These are phyloP conservation scores for Catharus ustulatus DNA, from an alignment of 2,797 vertebrate genomes.

Conservation along the genomic window DNA sequence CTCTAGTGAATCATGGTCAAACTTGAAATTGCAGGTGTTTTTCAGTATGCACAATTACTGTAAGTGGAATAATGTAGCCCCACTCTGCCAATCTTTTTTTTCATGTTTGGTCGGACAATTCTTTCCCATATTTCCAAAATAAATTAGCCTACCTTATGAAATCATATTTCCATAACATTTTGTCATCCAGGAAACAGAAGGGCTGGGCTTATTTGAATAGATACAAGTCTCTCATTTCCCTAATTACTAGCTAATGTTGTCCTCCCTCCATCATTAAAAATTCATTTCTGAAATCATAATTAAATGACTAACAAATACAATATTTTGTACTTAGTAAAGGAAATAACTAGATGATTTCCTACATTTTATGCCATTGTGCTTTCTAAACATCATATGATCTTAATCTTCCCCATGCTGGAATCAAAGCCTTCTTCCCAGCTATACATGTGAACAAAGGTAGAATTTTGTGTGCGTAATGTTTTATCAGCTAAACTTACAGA, in stretches of 20 bases:
- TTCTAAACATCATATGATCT: conserved; percentile 37
- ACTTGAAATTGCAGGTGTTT: not conserved
- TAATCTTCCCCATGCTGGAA: not conserved
- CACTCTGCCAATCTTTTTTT: not conserved
- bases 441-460: not conserved
- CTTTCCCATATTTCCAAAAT: not conserved
- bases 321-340: conserved; percentile 53
- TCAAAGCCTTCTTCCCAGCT: not conserved
- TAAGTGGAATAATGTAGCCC: not conserved
- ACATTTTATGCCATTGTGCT: conserved; percentile 14
- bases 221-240: conserved; percentile 60
- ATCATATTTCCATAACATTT: conserved; percentile 51
- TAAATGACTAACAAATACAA: conserved; percentile 68
- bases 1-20: not conserved
- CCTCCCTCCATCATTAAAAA: conserved; percentile 49
- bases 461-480: not conserved
- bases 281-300: conserved; percentile 68
- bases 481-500: not conserved
- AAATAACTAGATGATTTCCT: conserved; percentile 65
- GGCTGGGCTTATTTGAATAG: conserved; percentile 56
- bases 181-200: conserved; percentile 59
- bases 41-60: not conserved
- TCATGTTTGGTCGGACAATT: not conserved
- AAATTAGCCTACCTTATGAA: conserved; percentile 35
- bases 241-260: conserved; percentile 66